Percentiles rank a stretch among this genome's conserved stretches.
Conservation (phyloP, 2,888 invertebrate species). For the Conistra vaccinii region DNA sequence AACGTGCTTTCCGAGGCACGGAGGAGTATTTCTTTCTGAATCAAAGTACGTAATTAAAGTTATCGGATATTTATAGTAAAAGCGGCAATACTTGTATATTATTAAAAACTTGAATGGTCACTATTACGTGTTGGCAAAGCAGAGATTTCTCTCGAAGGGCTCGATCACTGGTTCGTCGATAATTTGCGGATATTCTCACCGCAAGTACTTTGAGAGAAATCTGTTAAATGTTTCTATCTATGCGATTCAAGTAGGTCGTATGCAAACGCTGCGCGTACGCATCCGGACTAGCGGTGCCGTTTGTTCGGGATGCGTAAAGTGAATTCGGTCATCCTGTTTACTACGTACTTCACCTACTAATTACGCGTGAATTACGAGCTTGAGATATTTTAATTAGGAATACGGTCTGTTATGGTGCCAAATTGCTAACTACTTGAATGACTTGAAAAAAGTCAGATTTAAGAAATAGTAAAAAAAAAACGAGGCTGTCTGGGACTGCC, state of each 20-base stretch:
- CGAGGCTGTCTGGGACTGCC: too few species aligned
- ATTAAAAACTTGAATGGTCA: slow-evolving; percentile 57
- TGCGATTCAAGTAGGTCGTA: slow-evolving; percentile 61
- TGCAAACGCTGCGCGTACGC: slow-evolving; percentile 61
- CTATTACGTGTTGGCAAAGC: slow-evolving; percentile 44
- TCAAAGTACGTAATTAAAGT: slow-evolving; percentile 12
- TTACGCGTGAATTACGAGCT: not conserved
- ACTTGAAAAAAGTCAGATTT: not conserved
- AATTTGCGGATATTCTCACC: slow-evolving; percentile 60
- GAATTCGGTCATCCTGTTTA: slow-evolving; percentile 26
- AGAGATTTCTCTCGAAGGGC: slow-evolving; percentile 64
- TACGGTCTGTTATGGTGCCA: not conserved
- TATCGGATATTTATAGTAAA: slow-evolving; percentile 45
- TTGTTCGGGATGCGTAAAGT: slow-evolving; percentile 41
- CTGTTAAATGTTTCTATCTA: slow-evolving; percentile 65
- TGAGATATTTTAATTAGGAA: not conserved
- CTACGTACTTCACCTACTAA: slow-evolving; percentile 3
- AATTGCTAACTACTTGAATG: not conserved
- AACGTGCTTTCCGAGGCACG: too few species aligned
- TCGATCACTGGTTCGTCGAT: slow-evolving; percentile 27
- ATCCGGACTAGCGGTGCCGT: slow-evolving; percentile 63
- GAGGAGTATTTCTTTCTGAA: slow-evolving; percentile 1
- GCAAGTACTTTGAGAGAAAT: slow-evolving; percentile 60
- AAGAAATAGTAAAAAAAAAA: too few species aligned
- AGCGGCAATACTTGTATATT: slow-evolving; percentile 46